phyloP scores from a whole-genome alignment of 2,888 invertebrate genomes.

The Mythimna ferrago region DNA sequence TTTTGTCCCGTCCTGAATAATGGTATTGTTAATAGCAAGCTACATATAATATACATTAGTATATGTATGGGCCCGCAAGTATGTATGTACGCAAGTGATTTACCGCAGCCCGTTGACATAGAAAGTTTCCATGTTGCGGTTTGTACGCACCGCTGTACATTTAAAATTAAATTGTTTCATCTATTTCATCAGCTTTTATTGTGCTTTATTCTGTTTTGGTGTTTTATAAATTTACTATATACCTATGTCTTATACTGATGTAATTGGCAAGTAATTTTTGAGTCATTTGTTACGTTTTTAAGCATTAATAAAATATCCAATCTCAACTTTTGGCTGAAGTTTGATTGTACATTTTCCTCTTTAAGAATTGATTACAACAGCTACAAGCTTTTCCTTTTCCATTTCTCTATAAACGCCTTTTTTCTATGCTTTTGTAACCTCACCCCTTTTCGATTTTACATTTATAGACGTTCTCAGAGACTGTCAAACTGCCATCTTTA shows the following conservation, averaged over 20 bases:
- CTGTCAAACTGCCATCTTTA: conserved; percentile 22
- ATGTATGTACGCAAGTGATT: conserved; percentile 44
- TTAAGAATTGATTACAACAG: background rate
- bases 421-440: background rate
- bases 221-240: background rate
- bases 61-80: conserved; percentile 19
- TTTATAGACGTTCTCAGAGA: background rate
- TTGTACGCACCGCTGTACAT: conserved; percentile 21
- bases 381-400: background rate
- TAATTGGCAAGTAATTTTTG: background rate
- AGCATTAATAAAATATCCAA: background rate
- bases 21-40: conserved; percentile 50
- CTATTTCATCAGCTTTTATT: conserved; percentile 12
- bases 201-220: background rate
- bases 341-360: background rate
- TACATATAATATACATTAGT: conserved; percentile 21
- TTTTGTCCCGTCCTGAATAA: conserved; percentile 58
- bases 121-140: conserved; percentile 55
- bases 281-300: background rate
- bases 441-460: background rate
- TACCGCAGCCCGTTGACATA: conserved; percentile 42
- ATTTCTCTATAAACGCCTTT: background rate
- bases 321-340: background rate
- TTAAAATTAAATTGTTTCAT: conserved; percentile 31
- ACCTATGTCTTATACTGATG: background rate